These are phyloP conservation scores for Sarcophilus harrisii DNA, from an alignment of 2,797 vertebrate genomes.

Conservation along the genomic window DNA sequence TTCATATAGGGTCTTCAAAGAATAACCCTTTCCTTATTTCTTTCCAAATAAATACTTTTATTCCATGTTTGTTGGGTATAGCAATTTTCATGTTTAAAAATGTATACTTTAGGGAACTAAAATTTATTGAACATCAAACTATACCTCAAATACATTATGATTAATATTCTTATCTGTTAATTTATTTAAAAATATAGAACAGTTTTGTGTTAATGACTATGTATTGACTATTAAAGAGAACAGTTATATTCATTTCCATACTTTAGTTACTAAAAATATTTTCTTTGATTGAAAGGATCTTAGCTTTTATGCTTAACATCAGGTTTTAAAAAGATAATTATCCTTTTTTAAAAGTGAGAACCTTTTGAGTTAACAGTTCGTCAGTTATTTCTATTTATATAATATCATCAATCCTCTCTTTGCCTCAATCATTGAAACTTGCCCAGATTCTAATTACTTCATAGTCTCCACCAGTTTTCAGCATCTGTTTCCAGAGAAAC, in stretches of 20 bases:
- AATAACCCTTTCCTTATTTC: background rate
- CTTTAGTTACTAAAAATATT: background rate
- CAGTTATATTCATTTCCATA: background rate
- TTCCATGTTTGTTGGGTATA: background rate
- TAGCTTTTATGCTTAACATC: background rate
- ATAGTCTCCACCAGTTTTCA: background rate
- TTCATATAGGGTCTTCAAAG: background rate
- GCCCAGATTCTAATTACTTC: conserved; percentile 1
- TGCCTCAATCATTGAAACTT: background rate
- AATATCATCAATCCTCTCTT: background rate
- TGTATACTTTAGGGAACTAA: background rate
- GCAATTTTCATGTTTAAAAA: background rate
- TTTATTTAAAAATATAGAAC: background rate
- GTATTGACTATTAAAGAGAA: background rate
- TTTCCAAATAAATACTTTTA: background rate
- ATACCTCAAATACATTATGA: background rate
- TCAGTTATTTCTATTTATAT: background rate
- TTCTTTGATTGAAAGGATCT: background rate
- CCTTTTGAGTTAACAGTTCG: background rate
- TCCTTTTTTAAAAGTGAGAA: background rate
- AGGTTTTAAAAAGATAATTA: background rate
- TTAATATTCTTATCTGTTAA: background rate
- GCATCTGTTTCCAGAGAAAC: conserved; percentile 29
- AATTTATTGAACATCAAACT: background rate
- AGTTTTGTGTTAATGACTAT: background rate